phyloP scores from a whole-genome alignment of 2,113 vertebrate genomes.

The Cichladusa arquata region DNA sequence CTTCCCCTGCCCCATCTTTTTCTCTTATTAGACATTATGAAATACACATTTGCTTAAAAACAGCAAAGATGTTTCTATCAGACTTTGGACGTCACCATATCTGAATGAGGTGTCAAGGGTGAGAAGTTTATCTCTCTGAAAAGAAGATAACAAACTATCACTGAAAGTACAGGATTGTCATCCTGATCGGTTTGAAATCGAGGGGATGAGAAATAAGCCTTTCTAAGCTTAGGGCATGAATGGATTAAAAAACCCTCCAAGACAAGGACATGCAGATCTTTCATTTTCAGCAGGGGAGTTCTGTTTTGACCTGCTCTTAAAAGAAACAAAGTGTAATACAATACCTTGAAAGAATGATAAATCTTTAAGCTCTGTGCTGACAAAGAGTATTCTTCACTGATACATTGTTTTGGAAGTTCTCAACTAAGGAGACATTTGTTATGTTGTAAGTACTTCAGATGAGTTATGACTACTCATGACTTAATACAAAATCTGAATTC shows the following conservation, averaged over 20 bases:
- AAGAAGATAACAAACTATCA: background rate
- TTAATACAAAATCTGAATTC: background rate
- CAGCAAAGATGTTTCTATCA: background rate
- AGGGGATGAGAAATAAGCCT: background rate
- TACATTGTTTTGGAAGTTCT: background rate
- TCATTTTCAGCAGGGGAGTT: background rate
- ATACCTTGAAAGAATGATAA: background rate
- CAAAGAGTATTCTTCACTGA: background rate
- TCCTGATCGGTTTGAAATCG: background rate
- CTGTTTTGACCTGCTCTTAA: background rate
- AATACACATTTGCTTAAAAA: background rate
- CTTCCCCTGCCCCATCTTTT: background rate
- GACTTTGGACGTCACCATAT: background rate
- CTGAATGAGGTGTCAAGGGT: background rate
- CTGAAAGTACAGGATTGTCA: background rate
- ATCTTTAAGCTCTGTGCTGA: background rate
- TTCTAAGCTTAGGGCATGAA: background rate
- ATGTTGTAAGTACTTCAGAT: background rate
- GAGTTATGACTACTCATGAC: background rate
- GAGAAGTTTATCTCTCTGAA: background rate
- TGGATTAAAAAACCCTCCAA: background rate
- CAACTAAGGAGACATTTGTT: background rate
- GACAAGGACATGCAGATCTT: background rate
- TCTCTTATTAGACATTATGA: background rate
- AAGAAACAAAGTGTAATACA: background rate